These are phyloP conservation scores for Cryptoprocta ferox DNA, from an alignment of 2,797 vertebrate genomes.

Conservation along the genomic window DNA sequence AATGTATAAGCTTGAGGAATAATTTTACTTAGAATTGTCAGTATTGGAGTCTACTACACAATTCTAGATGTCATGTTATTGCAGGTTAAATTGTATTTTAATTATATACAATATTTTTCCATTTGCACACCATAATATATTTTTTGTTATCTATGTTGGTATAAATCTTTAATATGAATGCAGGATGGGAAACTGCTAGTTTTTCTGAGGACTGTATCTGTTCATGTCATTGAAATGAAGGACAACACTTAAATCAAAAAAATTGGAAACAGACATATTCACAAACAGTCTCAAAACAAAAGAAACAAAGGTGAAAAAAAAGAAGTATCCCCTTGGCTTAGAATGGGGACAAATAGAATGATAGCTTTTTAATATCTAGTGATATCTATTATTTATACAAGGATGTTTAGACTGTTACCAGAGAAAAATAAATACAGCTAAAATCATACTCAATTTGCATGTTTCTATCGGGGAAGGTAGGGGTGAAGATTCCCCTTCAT, in stretches of 20 bases:
- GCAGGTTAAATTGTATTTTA: background rate
- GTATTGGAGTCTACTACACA: slow-evolving; percentile 29
- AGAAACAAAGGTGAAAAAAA: slow-evolving; percentile 18
- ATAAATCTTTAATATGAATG: slow-evolving; percentile 15
- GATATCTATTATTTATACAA: background rate
- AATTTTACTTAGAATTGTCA: slow-evolving; percentile 26
- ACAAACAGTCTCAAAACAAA: slow-evolving; percentile 25
- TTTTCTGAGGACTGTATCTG: background rate
- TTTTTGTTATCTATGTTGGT: background rate
- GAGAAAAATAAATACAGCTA: slow-evolving; percentile 33
- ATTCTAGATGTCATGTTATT: background rate
- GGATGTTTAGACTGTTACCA: background rate
- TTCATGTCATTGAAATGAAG: slow-evolving; percentile 57
- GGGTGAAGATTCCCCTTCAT: background rate
- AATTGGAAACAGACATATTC: slow-evolving; percentile 15
- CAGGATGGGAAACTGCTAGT: background rate
- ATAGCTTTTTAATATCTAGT: background rate
- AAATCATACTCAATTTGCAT: slow-evolving; percentile 34
- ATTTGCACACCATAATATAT: background rate
- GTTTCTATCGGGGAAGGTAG: background rate
- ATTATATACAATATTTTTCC: background rate
- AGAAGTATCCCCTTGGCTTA: slow-evolving; percentile 14
- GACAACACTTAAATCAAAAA: slow-evolving; percentile 22
- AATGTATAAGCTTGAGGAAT: background rate
- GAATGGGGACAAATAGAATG: slow-evolving; percentile 34